A percentile compares a stretch with the other conserved stretches of the same genome.
These are phyloP conservation scores for Prionailurus viverrinus DNA, from an alignment of 2,113 vertebrate genomes.

Conservation along the genomic window DNA sequence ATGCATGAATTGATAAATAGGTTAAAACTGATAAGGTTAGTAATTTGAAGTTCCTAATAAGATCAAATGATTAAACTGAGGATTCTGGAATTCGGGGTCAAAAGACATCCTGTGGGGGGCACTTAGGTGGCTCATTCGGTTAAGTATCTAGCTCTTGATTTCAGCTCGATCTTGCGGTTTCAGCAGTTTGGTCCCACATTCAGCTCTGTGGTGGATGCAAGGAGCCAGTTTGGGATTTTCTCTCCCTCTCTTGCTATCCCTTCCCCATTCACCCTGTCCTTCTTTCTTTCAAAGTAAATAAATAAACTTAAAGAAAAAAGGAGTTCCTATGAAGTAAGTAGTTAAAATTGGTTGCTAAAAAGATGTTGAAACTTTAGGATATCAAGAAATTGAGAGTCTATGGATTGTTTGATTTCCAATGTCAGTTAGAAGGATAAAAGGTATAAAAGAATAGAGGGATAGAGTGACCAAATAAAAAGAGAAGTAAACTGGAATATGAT, in stretches of 20 bases:
- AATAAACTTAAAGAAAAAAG: background rate
- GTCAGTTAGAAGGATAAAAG: background rate
- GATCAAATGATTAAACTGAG: background rate
- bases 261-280: no score
- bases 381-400: background rate
- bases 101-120: background rate
- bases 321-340: background rate
- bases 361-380: background rate
- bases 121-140: no score
- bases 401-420: background rate
- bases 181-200: no score
- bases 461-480: background rate
- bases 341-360: background rate
- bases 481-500: background rate
- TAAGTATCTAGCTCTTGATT: no score
- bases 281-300: no score
- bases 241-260: no score
- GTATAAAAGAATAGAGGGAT: background rate
- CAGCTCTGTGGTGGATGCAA: no score
- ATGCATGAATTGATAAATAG: background rate
- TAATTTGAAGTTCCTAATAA: background rate
- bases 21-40: background rate
- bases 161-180: no score
- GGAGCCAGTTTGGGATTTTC: no score
- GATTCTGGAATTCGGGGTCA: background rate